phyloP scores from a whole-genome alignment of 2,888 invertebrate species.

The Thymelicus acteon region DNA sequence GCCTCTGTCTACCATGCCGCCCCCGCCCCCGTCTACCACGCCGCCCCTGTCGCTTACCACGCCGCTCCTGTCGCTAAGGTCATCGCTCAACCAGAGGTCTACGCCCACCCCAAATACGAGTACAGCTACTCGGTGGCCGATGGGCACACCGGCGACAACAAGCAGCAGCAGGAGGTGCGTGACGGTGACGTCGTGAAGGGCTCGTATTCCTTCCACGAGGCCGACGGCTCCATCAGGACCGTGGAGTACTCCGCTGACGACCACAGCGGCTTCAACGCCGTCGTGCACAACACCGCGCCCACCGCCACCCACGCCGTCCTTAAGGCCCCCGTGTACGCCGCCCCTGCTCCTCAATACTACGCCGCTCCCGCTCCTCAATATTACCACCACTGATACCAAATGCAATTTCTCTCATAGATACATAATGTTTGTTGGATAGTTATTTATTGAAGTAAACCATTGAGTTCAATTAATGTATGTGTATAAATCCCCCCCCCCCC shows the following conservation, averaged over 20 bases:
- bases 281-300: conserved; percentile 67
- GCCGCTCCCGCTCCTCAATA: conserved; percentile 55
- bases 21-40: neutral
- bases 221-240: conserved; percentile 83
- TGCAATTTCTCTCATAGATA: conserved; percentile 5
- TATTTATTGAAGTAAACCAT: conserved; percentile 59
- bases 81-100: conserved; percentile 50
- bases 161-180: conserved; percentile 80
- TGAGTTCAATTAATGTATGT: conserved; percentile 19
- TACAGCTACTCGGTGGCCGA: conserved; percentile 84
- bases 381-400: conserved; percentile 52
- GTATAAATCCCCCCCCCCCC: neutral
- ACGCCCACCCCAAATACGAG: conserved; percentile 75
- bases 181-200: conserved; percentile 84
- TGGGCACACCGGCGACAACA: conserved; percentile 84
- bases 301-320: conserved; percentile 55
- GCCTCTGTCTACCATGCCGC: conserved; percentile 41
- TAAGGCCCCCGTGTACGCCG: conserved; percentile 54
- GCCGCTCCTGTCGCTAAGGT: conserved; percentile 20
- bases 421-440: conserved; percentile 50
- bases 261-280: conserved; percentile 78
- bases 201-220: conserved; percentile 81
- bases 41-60: neutral
- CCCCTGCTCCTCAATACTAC: conserved; percentile 58
- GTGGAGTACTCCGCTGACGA: conserved; percentile 83